Conservation (phyloP, 2,888 invertebrate genomes). For the Lampropteryx suffumata region DNA sequence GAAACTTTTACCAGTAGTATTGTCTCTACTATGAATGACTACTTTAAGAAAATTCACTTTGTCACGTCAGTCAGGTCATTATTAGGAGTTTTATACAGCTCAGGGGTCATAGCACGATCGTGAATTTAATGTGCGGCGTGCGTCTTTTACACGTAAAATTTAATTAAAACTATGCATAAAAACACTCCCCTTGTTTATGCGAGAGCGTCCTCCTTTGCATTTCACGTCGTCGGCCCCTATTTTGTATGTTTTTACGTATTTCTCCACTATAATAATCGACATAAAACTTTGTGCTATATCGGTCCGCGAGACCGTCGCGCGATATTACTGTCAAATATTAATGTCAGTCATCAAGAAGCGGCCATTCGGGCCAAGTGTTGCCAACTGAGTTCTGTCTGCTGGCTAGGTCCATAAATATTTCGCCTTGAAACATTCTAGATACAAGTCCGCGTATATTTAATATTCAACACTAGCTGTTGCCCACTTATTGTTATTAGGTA, state of each 20-base stretch:
- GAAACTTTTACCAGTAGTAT: constrained; percentile 5
- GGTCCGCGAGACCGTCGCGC: constrained; percentile 63
- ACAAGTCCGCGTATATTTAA: too few species aligned
- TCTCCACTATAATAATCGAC: constrained; percentile 52
- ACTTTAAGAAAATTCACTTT: constrained; percentile 42
- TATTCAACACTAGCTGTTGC: too few species aligned
- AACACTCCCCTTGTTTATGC: constrained; percentile 76
- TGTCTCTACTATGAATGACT: constrained; percentile 1
- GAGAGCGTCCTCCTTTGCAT: constrained; percentile 80
- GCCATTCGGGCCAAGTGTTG: constrained; percentile 51
- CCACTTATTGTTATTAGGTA: too few species aligned
- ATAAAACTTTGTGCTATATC: constrained; percentile 55
- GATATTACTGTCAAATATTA: constrained; percentile 46
- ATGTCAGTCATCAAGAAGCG: constrained; percentile 45
- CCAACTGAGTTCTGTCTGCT: constrained; percentile 2
- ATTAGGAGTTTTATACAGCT: constrained; percentile 43
- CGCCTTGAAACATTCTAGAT: too few species aligned
- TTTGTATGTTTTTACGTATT: constrained; percentile 54
- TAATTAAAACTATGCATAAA: constrained; percentile 44
- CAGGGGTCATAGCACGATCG: constrained; percentile 58
- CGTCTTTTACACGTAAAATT: constrained; percentile 42
- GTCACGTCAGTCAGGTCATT: constrained; percentile 60
- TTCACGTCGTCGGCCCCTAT: constrained; percentile 70
- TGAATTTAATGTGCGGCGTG: constrained; percentile 55
- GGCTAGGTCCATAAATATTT: too few species aligned